Percentiles rank a stretch among this genome's conserved stretches.
Conservation (phyloP, 2,888 invertebrate species). For the Ophraella communa region DNA sequence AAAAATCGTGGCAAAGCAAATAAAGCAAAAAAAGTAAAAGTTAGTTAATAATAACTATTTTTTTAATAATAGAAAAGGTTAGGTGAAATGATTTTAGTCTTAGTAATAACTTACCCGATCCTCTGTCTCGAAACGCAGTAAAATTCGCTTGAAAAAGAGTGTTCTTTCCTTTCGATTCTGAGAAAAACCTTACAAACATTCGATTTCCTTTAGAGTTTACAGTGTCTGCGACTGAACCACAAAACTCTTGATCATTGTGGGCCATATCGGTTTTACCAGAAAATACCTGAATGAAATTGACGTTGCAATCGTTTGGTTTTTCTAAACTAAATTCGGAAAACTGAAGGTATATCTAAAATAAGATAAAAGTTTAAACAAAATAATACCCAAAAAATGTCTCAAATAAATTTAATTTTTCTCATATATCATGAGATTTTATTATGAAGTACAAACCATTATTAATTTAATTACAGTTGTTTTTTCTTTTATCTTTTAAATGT, state of each 20-base stretch:
- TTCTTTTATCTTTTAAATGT: too few relatives aligned
- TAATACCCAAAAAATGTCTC: too few relatives aligned
- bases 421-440: too few relatives aligned
- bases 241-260: slow-evolving; percentile 72
- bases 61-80: neutral
- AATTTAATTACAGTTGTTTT: too few relatives aligned
- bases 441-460: too few relatives aligned
- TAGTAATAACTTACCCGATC: slow-evolving; percentile 59
- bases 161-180: slow-evolving; percentile 64
- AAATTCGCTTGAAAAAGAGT: slow-evolving; percentile 75
- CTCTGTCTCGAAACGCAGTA: slow-evolving; percentile 75
- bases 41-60: too few relatives aligned
- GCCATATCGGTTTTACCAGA: slow-evolving; percentile 69
- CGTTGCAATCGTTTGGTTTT: slow-evolving; percentile 79
- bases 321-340: slow-evolving; percentile 71
- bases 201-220: slow-evolving; percentile 72
- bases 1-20: too few relatives aligned
- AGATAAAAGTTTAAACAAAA: neutral
- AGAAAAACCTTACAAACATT: slow-evolving; percentile 77
- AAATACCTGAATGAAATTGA: slow-evolving; percentile 79
- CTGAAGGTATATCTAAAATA: slow-evolving; percentile 71
- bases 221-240: slow-evolving; percentile 85
- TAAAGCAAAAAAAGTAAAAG: too few relatives aligned
- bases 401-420: too few relatives aligned
- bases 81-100: too few relatives aligned